Evolutionary conservation across 2,888 invertebrate genomes (phyloP), one percentile per base, ranked within the genome.

Genomic region (Athetis lepigone): DNA sequence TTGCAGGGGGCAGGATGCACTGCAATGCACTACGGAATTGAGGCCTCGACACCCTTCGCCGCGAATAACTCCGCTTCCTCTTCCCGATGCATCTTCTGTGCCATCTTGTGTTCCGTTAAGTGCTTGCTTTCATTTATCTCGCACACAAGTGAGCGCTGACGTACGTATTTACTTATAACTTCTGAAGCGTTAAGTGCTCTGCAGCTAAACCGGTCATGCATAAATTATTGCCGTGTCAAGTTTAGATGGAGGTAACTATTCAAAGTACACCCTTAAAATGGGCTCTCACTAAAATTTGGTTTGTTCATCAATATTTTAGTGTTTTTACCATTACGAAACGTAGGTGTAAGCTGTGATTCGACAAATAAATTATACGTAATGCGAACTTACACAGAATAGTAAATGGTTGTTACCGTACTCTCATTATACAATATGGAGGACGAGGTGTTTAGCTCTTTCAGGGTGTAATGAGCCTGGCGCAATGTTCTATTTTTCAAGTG

Each of bases 11-110:
- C 96, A 90, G 90, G 92, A 96, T 94, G 97, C 97, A 97, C 98
- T 98, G 98, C 98, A 98, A 98, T 98, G 98, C 98, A 98, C 98
- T 98, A 98, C 98, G 98, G 98, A 98, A 98, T 98, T 98, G 98
- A 98, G 95, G 96, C 93, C 95, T 96, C 95, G 95, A 95, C 95
- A 95, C 95, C 95, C 85, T 82, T 74, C 72, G 66, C 64, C 71
- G 82, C 75, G 87, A 80, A 77, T 81, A 80, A 72, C 73, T 68
- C 65, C 56, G 37, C 59, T 64, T 70, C 72, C 68, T 76, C 75
- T 76, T 54, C 55, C 67, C 66, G 63, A 61, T 80, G 61, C 69
- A 60, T 77, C 81, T 79, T 78, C 71, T 67, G 43, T 70, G 77
- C 69, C 64, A 49, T 77, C 70, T 77, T 63, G 70, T 57, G 59